Evolutionary conservation across 2,888 invertebrate genomes (phyloP), one percentile per base, ranked within the genome.

Genomic region (Rosalia funebris): DNA sequence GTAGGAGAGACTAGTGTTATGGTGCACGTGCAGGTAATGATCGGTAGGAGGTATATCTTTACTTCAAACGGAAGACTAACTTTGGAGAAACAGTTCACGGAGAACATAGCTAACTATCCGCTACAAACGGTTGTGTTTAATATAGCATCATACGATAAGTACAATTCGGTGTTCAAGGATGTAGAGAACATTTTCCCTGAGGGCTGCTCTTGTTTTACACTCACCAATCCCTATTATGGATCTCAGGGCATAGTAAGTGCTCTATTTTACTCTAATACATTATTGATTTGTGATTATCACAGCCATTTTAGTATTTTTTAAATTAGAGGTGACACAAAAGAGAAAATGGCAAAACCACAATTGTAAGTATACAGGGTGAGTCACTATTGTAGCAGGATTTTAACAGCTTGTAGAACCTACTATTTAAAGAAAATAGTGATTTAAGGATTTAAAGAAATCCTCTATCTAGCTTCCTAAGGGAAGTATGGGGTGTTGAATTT

Each of bases 151-250:
- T 77, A 82, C 57, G 84, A 85, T 62, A 76, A 81, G 0, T 75
- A 74, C 7, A 78, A 80, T 66, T 57, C 70, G 2, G 34, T 62
- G 7, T 72, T 66, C 55, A 80, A 75, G 45, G 83, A 82, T 15
- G 75, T 89, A n/a, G 79, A 82, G 16, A 85, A 89, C 58, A 84
- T 93, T 0, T 96, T 91, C 75, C 87, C 89, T 0, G 79, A 84
- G 0, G 89, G 88, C 0, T 86, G 87, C 50, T 74, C 76, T 1
- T 90, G 93, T 69, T 96, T 95, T 78, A 87, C 93, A 80, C 84
- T 96, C 0, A 89, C 87, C 4, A 73, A 75, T 63, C 91, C 90
- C 3, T 89, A 92, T 80, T 95, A 95, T 77, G 96, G 95, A 0
- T 86, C 88, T 44, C 83, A 87, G 77, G 96, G 92, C 45, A 87